phyloP scores from a whole-genome alignment of 35 echinoderm and acorn worm genomes.

The Ophioderma brevispina region DNA sequence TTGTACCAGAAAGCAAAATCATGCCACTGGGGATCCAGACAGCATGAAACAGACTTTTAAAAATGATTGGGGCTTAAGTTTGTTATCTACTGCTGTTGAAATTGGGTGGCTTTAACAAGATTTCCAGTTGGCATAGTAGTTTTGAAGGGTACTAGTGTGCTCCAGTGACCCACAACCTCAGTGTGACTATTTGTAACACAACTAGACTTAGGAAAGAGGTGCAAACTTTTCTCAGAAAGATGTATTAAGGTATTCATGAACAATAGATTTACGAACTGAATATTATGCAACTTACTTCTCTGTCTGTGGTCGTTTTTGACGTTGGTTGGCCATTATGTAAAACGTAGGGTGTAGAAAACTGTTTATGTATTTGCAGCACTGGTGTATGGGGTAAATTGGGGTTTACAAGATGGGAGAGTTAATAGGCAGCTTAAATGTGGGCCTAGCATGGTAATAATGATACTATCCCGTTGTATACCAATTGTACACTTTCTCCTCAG shows the following conservation, averaged over 20 bases:
- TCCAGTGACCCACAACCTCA: background rate
- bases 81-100: background rate
- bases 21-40: too few species aligned
- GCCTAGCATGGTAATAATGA: background rate
- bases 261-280: constrained; percentile 9
- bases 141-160: too few species aligned
- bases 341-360: background rate
- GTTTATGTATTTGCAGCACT: constrained; percentile 5
- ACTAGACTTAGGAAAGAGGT: background rate
- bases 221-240: constrained; percentile 13
- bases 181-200: background rate
- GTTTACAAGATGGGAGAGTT: background rate
- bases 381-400: background rate
- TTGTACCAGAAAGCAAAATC: too few species aligned
- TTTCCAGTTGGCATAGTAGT: background rate
- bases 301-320: background rate
- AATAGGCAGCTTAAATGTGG: too few species aligned
- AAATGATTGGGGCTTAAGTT: background rate
- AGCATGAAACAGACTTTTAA: background rate
- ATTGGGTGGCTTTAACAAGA: background rate
- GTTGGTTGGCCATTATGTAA: constrained; percentile 5
- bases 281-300: background rate
- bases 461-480: background rate
- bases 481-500: background rate
- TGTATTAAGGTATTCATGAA: constrained; percentile 2